These are phyloP conservation scores for Saccopteryx bilineata DNA, from an alignment of 2,113 vertebrate species.

Conservation along the genomic window DNA sequence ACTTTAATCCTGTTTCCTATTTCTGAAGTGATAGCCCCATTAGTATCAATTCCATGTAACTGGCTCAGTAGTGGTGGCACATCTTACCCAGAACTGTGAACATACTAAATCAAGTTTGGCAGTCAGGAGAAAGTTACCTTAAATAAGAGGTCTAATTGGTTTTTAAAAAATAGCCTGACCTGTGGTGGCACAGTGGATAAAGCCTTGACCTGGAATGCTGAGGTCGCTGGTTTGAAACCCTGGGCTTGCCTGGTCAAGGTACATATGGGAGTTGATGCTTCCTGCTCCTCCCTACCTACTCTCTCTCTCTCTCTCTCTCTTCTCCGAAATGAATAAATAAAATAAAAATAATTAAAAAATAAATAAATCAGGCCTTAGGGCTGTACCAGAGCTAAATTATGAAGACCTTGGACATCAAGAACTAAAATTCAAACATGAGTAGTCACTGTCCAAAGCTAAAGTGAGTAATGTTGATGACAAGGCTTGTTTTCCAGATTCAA, in stretches of 20 bases:
- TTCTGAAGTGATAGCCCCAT: neutral
- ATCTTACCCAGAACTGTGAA: neutral
- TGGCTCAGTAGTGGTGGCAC: neutral
- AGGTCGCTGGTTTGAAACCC: too few species aligned
- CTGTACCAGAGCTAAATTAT: neutral
- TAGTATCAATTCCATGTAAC: neutral
- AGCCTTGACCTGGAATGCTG: too few species aligned
- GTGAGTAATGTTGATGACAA: neutral
- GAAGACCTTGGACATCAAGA: neutral
- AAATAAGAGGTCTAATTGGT: neutral
- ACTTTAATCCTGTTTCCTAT: neutral
- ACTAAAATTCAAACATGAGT: neutral
- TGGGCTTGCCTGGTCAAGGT: too few species aligned
- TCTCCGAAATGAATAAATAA: too few species aligned
- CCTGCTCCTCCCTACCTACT: too few species aligned
- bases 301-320: too few species aligned
- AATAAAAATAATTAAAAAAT: too few species aligned
- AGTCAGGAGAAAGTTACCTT: neutral
- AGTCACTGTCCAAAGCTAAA: neutral
- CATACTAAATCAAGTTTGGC: neutral
- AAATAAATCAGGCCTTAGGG: neutral
- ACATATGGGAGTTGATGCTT: too few species aligned
- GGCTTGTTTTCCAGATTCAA: neutral
- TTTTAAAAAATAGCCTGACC: neutral
- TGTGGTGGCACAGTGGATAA: too few species aligned